Percentiles rank a stretch among this genome's conserved stretches.
Conservation (phyloP, 2,113 vertebrate species). For the Periophthalmus modestus region DNA sequence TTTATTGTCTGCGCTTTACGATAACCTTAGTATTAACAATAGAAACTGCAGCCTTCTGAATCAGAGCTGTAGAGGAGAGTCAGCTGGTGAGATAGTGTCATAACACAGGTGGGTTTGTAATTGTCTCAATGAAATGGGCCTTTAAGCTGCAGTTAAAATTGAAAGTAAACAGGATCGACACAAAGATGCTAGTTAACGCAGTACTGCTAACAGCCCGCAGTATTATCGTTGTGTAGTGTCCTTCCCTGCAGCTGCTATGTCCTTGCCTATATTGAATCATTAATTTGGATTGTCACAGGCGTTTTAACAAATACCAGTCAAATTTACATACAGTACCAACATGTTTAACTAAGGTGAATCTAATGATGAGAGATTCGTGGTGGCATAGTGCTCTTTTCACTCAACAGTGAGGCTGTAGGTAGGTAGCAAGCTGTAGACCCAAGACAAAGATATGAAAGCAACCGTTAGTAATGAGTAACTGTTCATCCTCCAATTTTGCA, state of each 20-base stretch:
- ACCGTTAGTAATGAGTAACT: too few relatives aligned
- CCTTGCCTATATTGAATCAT: conserved; percentile 34
- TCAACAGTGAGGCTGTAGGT: background rate
- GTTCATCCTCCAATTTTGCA: too few relatives aligned
- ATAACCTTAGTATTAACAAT: background rate
- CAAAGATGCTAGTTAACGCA: conserved; percentile 27
- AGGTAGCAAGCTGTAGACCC: too few relatives aligned
- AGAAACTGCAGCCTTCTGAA: conserved; percentile 4
- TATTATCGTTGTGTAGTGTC: conserved; percentile 25
- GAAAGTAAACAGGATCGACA: conserved; percentile 41
- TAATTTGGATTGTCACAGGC: conserved; percentile 42
- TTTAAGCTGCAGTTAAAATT: conserved; percentile 46
- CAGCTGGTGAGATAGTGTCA: conserved; percentile 28
- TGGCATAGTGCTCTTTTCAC: background rate
- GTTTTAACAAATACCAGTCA: conserved; percentile 38
- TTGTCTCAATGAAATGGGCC: conserved; percentile 34
- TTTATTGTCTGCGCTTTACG: conserved; percentile 10
- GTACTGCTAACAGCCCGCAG: conserved; percentile 31
- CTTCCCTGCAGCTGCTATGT: conserved; percentile 28
- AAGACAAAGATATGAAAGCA: too few relatives aligned
- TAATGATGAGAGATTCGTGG: background rate
- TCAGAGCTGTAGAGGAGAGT: conserved; percentile 14
- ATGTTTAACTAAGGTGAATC: too few relatives aligned
- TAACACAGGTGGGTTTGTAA: conserved; percentile 28
- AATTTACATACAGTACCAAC: conserved; percentile 15